These are phyloP conservation scores for Cladopsammia gracilis DNA, from an alignment of 64 coral and sea anemone species.

Conservation along the genomic window DNA sequence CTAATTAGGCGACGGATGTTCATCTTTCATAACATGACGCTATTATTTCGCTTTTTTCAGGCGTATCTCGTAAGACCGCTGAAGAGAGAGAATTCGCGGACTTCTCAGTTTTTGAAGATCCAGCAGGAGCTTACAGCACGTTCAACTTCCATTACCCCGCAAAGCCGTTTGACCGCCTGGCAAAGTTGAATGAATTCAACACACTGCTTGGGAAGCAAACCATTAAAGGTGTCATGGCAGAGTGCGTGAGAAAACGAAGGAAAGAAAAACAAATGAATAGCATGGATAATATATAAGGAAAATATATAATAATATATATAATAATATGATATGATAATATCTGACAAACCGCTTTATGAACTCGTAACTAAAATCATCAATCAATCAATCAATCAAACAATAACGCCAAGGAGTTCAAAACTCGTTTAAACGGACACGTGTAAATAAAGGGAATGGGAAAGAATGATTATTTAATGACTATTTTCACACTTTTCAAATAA, in stretches of 20 bases:
- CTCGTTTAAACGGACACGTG: too few species aligned
- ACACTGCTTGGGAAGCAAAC: constrained; percentile 54
- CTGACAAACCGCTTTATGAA: too few species aligned
- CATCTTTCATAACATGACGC: background rate
- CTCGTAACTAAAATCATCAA: too few species aligned
- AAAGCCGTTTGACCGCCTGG: constrained; percentile 69
- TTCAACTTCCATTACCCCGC: constrained; percentile 79
- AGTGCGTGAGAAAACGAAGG: constrained; percentile 46
- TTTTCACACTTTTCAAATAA: too few species aligned
- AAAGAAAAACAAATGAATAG: background rate
- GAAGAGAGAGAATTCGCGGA: constrained; percentile 57
- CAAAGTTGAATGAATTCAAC: constrained; percentile 77
- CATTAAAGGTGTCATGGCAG: constrained; percentile 77
- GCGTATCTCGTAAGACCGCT: constrained; percentile 52
- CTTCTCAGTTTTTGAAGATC: constrained; percentile 83
- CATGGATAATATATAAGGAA: too few species aligned
- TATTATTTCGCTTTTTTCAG: background rate
- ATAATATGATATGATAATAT: too few species aligned
- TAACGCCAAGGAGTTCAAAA: too few species aligned
- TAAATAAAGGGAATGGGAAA: too few species aligned
- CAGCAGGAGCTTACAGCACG: constrained; percentile 62
- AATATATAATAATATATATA: too few species aligned
- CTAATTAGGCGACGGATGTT: too few species aligned
- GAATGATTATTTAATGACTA: too few species aligned
- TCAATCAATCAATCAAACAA: too few species aligned